Evolutionary conservation across 2,888 invertebrate species (phyloP).

Genomic region (Carterocephalus palaemon): DNA sequence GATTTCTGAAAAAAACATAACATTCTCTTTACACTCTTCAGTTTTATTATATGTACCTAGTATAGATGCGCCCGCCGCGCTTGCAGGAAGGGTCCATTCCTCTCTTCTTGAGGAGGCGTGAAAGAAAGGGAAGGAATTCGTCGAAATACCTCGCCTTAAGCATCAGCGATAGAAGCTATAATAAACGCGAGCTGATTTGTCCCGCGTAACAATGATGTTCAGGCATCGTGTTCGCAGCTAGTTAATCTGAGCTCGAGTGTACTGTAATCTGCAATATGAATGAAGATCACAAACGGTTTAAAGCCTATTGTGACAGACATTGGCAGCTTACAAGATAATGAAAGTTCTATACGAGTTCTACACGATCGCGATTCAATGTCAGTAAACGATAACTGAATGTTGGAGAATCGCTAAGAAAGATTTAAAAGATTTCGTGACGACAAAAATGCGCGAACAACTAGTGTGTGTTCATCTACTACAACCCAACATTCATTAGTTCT

Average conservation of each 20-base stretch:
- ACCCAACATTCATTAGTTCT: no score
- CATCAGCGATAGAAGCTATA: slow-evolving; percentile 26
- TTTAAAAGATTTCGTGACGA: neutral
- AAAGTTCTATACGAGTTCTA: slow-evolving; percentile 13
- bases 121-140: slow-evolving; percentile 7
- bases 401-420: neutral
- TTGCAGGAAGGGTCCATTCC: no score
- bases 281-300: slow-evolving; percentile 24
- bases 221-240: slow-evolving; percentile 26
- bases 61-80: no score
- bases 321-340: slow-evolving; percentile 25
- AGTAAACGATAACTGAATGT: slow-evolving; percentile 7
- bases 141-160: no score
- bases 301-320: slow-evolving; percentile 20
- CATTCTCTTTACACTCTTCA: no score
- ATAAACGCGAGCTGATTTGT: slow-evolving; percentile 33
- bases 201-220: slow-evolving; percentile 29
- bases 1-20: no score
- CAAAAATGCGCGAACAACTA: slow-evolving; percentile 4
- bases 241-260: slow-evolving; percentile 26
- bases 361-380: slow-evolving; percentile 13
- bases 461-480: no score
- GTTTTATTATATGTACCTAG: no score
- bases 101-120: slow-evolving; percentile 16
- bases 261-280: slow-evolving; percentile 24